phyloP scores from a whole-genome alignment of 2,888 invertebrate species.

The Tetragnatha montana region DNA sequence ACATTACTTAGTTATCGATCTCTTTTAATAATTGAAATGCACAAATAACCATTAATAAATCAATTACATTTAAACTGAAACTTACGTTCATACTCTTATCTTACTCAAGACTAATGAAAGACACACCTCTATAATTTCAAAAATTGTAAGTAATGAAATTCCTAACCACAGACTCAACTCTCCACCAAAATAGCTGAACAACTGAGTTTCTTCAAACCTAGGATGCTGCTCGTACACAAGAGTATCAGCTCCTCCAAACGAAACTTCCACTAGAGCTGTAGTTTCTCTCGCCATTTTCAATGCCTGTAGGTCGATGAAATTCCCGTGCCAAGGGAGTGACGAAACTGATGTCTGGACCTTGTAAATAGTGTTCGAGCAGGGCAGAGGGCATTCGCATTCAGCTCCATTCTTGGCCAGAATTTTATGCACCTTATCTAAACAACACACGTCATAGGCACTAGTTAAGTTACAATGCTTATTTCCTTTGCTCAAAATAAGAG shows the following conservation, averaged over 20 bases:
- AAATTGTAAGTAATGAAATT: not conserved
- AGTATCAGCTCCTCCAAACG: not conserved
- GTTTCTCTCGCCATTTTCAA: not conserved
- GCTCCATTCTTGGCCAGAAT: not conserved
- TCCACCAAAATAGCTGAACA: not conserved
- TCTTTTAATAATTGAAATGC: no score
- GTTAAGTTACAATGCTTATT: not conserved
- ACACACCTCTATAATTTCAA: not conserved
- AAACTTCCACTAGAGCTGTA: not conserved
- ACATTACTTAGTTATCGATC: no score
- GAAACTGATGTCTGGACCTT: not conserved
- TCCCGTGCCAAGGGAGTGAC: not conserved
- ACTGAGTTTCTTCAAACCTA: not conserved
- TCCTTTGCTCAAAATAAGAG: not conserved
- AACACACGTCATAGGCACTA: not conserved
- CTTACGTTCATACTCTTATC: no score
- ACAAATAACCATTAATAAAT: no score
- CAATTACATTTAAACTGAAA: no score
- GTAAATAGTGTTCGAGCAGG: slow-evolving; percentile 17
- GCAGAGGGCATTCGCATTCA: slow-evolving; percentile 35
- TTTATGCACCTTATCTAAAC: slow-evolving; percentile 21
- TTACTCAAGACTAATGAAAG: not conserved
- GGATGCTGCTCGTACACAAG: not conserved
- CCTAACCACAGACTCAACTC: slow-evolving; percentile 8
- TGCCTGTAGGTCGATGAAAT: not conserved